Base-by-base conservation (phyloP, 2,113 vertebrate genomes). In the Hippocampus abdominalis region DNA sequence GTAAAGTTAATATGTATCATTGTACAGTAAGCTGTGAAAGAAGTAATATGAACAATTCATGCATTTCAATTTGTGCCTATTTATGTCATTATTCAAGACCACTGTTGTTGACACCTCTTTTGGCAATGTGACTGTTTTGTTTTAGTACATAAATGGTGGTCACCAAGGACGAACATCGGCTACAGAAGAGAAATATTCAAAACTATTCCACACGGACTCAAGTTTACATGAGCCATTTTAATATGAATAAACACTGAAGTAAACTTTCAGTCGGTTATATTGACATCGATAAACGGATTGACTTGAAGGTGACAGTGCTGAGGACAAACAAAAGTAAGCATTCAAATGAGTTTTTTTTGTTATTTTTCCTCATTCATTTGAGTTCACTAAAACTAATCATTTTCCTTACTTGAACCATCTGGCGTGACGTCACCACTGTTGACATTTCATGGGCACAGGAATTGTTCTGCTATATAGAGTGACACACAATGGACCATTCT, bases 401-500 rank as follows among this genome's bases (percentile, higher is more conserved):
- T 63, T 63, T 63, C 36, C 21, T 62, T 10, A 40, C 60, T 63
- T 63, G 29, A 63, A 63, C 36, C 3, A 1, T 21, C 21, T 63
- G 36, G 4, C 12, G 20, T 40, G 61, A n/a, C 21, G 61, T 40
- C 60, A 39, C 8, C 60, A 39, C 12, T 63, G 61, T n/a, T 21
- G 25, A 64, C 62, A 64, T 44, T 40, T 23, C 18, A 36, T 16
- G 25, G 20, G 10, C 20, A 40, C 21, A 25, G 39, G 40, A 64
- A 64, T 44, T 64, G 39, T 12, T 25, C 39, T 16, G 39, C n/a
- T 42, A n/a, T 23, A 8, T 44, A 44, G 39, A 64, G 39, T 64
- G 62, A 25, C 62, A 64, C 39, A 64, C 57, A 60, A 60, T 60
- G 57, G 27, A 15, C 4, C n/a, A 64, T 64, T 64, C 61, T 42